phyloP scores from a whole-genome alignment of 2,113 vertebrate genomes.

The Pimephales promelas region DNA sequence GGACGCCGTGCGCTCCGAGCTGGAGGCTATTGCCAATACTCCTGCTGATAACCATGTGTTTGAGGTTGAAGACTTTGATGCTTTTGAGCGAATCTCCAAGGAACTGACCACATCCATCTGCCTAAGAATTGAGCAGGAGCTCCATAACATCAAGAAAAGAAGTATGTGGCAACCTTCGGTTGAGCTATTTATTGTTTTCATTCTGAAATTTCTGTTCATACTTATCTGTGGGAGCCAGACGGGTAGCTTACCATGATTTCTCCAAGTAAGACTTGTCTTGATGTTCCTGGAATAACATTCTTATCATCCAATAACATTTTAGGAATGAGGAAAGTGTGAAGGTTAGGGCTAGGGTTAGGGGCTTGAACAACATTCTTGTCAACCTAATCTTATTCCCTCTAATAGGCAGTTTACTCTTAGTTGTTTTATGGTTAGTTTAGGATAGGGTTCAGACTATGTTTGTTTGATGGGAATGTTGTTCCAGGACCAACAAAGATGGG shows the following conservation, averaged over 20 bases:
- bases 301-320: constrained; percentile 3
- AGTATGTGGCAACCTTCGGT: constrained; percentile 75
- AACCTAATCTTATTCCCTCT: background rate
- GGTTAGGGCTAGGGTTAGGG: background rate
- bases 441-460: background rate
- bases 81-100: constrained; percentile 96
- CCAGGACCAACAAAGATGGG: background rate
- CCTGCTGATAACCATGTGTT: constrained; percentile 92
- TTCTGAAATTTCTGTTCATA: background rate
- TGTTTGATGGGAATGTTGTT: constrained; percentile 9
- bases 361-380: background rate
- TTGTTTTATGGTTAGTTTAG: background rate
- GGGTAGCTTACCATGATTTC: background rate
- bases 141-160: constrained; percentile 90
- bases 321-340: background rate
- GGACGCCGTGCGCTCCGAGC: constrained; percentile 91
- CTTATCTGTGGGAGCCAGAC: background rate
- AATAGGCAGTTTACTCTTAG: background rate
- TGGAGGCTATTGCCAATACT: constrained; percentile 93
- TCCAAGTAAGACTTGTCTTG: background rate
- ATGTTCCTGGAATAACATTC: background rate
- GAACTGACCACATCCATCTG: constrained; percentile 97
- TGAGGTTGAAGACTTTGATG: constrained; percentile 98
- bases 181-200: background rate
- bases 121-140: constrained; percentile 94